Evolutionary conservation across 2,888 invertebrate species (phyloP), one percentile per base, ranked within the genome.

Genomic region (Nomada ruficornis): DNA sequence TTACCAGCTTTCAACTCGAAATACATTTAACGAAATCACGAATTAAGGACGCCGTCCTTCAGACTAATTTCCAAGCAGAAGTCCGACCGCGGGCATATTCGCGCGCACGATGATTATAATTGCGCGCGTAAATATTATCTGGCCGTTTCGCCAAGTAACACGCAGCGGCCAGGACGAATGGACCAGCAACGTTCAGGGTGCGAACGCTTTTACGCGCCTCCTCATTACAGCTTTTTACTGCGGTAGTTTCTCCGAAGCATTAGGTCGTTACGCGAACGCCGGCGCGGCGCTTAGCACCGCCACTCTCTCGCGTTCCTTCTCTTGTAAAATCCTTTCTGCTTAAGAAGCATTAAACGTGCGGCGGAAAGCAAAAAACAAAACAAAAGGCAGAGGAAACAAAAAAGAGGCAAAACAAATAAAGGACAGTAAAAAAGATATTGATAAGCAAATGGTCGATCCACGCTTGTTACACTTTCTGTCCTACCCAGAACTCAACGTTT

Each of bases 151-250:
- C 76, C 64, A 68, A 80, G 80, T 77, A 77, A 75, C 75, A 73
- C 68, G 69, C 73, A 52, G 64, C 69, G 54, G 44, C 50, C 50
- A 15, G 20, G 42, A 75, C 78, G 84, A 78, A 75, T 73, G 73
- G 70, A 72, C 70, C 67, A 52, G 54, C 68, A 57, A 72, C 72
- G 81, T 86, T 75, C 86, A 78, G 84, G 86, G 85, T 78, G 86
- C 80, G 86, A 86, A 84, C 78, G 83, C 57, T 20, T 77, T 84
- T 78, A 75, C 80, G 75, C 62, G 77, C 59, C 83, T 78, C 69
- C 87, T 87, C 84, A 76, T 87, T 84, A 87, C 77, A 54, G 70
- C 47, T 87, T 86, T 86, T 87, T 84, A 82, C 78, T 52, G 76
- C 64, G 54, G 75, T 60, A 69, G 76, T 87, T 87, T 87, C 87